Base-by-base conservation (phyloP, 2,888 invertebrate genomes). In the Pseudococcus viburni region DNA sequence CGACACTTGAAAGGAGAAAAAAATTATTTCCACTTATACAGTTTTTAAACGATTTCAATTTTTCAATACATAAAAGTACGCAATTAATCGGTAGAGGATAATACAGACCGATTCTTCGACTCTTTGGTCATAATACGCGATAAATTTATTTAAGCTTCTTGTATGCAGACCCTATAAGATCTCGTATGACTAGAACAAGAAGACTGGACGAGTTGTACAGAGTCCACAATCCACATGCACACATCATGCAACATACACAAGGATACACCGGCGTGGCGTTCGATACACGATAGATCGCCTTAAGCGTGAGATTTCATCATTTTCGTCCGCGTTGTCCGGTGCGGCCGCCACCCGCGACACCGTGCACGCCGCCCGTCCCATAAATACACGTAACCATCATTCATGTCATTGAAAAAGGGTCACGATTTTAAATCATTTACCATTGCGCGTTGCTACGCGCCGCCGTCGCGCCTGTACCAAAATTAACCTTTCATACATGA, bases 61-160 rank as follows among this genome's bases (percentile, higher is more conserved):
- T 83, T 83, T 83, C 80, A 83, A 19, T 33, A 73, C 17, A 73
- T 83, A 83, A 83, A 83, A 83, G 12, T 83, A 83, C 42, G 46
- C 80, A 83, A 83, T 83, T 83, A 46, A 83, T 83, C 46, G 19
- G 33, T 83, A 11, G 17, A 22, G 64, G 19, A 46, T 83, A 46
- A 46, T 42, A 83, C 17, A 42, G 68, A 15, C 33, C 33, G 39
- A 68, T 68, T 22, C 22, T 26, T 33, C 73, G 73, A 33, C 68
- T 73, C 33, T 46, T 83, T 46, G 80, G 46, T 46, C 80, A 46
- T 46, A 83, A 83, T 83, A 83, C 42, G 80, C 80, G 80, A 83
- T 83, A 83, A 83, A 83, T 83, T 83, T 83, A 33, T 83, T 83
- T 83, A 83, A 83, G 80, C 80, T 46, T 83, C 80, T 83, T 83